Base-by-base conservation (phyloP, 2,113 vertebrate genomes). In the Gavia stellata region DNA sequence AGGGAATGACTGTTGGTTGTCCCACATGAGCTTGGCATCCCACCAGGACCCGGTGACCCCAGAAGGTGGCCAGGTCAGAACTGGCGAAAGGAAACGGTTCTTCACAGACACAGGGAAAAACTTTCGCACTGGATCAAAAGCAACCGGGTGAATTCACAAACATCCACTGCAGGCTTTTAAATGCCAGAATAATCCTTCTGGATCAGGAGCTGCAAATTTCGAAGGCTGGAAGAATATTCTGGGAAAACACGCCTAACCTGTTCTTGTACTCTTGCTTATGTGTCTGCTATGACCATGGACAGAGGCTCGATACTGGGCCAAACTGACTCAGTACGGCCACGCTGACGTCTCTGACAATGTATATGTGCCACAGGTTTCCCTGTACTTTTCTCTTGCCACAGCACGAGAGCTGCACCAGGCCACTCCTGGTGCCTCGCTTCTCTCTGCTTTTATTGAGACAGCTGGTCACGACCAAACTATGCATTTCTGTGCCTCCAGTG, bases 1-100 rank as follows among this genome's bases (percentile, higher is more conserved):
- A 56, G 34, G 34, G 50, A 80, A 29, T 49, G 34, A 31, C 29
- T 52, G 17, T 14, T 72, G 9, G 15, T 28, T 92, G 58, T 40
- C 28, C 14, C 33, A 53, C 0, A 0, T n/a, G 50, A 73, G 25
- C 26, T 23, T 70, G 21, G 12, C 36, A 19, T 65, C 45, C 34
- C 34, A 61, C 7, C 2, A 7, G 23, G 17, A 71, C 14, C 5
- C 3, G 7, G 28, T 10, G 68, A 71, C 19, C 71, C 11, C 36
- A 73, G 45, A 80, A 20, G 7, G 14, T 65, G 14, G 24, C 23
- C n/a, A 56, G 28, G 28, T 19, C 40, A 91, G 36, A 88, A 70
- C 9, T 31, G 34, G 17, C 3, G 52, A 77, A 83, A 90, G 21
- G 24, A 59, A 82, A 65, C 1, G 1, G 8, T 29, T 83, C 31